Conservation (phyloP, 2,888 invertebrate genomes). For the Plutella xylostella region DNA sequence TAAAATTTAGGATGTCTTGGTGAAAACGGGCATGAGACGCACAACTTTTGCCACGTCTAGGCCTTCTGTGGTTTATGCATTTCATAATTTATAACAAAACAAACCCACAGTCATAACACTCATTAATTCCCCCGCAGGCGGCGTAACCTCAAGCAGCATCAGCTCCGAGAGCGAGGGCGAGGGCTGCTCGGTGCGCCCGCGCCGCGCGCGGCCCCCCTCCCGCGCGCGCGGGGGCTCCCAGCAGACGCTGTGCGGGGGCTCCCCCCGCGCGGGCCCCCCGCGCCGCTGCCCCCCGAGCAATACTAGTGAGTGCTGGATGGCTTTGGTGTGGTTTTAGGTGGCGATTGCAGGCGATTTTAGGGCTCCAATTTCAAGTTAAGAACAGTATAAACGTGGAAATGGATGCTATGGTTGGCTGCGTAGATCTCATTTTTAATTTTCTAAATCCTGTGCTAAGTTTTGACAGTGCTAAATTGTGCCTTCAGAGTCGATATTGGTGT, state of each 20-base stretch:
- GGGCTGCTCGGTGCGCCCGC: conserved; percentile 16
- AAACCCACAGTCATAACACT: background rate
- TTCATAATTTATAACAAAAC: background rate
- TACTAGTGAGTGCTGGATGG: background rate
- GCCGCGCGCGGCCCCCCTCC: conserved; percentile 19
- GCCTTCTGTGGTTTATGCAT: background rate
- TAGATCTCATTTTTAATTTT: too few relatives aligned
- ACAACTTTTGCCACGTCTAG: too few relatives aligned
- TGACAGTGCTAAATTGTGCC: background rate
- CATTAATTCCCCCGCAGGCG: background rate
- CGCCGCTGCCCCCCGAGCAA: conserved; percentile 31
- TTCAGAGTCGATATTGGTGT: background rate
- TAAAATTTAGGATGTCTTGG: too few relatives aligned
- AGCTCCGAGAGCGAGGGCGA: conserved; percentile 49
- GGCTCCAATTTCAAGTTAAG: too few relatives aligned
- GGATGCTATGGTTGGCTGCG: too few relatives aligned
- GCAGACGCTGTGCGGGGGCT: conserved; percentile 54
- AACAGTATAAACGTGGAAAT: too few relatives aligned
- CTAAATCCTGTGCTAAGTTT: background rate
- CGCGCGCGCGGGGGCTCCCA: conserved; percentile 32
- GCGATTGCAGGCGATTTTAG: too few relatives aligned
- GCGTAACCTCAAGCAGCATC: conserved; percentile 42
- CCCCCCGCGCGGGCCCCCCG: conserved; percentile 43
- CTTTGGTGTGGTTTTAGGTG: background rate
- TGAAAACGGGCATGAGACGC: too few relatives aligned